A percentile compares a stretch with the other conserved stretches of the same genome.
These are phyloP conservation scores for Prunella strophiata DNA, from an alignment of 2,797 vertebrate species.

Conservation along the genomic window DNA sequence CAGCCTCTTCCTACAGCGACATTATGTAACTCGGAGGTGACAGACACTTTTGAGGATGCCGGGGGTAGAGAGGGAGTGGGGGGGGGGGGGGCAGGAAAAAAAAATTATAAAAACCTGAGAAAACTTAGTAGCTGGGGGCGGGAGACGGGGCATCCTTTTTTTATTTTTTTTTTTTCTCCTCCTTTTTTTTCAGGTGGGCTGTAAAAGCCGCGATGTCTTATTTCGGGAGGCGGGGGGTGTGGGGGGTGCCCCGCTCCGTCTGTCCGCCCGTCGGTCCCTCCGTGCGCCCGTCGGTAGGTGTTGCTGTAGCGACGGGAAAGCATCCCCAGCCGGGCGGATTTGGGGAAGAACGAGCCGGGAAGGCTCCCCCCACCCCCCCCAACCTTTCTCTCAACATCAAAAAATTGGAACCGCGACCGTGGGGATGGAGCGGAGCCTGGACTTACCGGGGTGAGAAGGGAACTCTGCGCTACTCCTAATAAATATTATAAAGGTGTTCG, in stretches of 20 bases:
- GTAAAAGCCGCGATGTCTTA: not conserved
- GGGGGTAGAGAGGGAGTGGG: not conserved
- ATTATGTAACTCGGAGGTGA: conserved; percentile 50
- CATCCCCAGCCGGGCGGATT: conserved; percentile 14
- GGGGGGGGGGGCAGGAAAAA: not conserved
- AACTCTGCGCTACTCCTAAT: not conserved
- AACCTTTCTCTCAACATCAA: conserved; percentile 3
- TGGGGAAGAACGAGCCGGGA: conserved; percentile 34
- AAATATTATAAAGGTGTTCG: not conserved
- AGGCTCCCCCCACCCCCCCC: not conserved
- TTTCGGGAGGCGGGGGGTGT: not conserved
- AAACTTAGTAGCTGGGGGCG: not conserved
- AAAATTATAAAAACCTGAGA: not conserved
- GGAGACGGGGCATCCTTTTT: not conserved
- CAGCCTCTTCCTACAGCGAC: conserved; percentile 28
- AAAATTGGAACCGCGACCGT: not conserved
- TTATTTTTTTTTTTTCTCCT: fast-evolving
- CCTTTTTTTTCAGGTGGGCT: not conserved
- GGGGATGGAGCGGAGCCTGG: not conserved
- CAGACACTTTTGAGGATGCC: not conserved
- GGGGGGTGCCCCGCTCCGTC: not conserved
- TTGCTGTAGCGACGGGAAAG: conserved; percentile 66
- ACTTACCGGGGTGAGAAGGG: not conserved
- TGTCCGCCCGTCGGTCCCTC: not conserved
- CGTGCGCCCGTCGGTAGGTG: conserved; percentile 56